phyloP scores from a whole-genome alignment of 2,113 vertebrate species.

The Bostrychus sinensis region DNA sequence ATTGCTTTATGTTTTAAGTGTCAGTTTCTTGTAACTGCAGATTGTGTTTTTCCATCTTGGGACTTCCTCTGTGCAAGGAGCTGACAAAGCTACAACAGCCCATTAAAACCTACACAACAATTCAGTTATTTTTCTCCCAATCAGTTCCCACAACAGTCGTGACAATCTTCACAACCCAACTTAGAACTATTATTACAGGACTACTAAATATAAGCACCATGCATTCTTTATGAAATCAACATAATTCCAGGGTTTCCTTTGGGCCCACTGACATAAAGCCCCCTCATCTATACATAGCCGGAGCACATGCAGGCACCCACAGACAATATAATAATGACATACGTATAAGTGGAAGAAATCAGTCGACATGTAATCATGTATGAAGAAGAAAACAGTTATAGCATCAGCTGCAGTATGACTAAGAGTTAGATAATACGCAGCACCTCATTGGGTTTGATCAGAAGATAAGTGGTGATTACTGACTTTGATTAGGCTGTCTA shows the following conservation, averaged over 20 bases:
- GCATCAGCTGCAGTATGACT: conserved; percentile 3
- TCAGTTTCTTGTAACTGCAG: conserved; percentile 6
- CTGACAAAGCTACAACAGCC: background rate
- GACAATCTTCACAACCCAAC: background rate
- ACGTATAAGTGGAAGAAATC: conserved; percentile 14
- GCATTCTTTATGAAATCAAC: no score
- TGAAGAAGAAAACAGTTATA: conserved; percentile 1
- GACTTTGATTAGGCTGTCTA: conserved; percentile 7
- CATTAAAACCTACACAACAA: background rate
- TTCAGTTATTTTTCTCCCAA: background rate
- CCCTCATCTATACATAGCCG: background rate
- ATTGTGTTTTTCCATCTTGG: background rate
- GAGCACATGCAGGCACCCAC: background rate
- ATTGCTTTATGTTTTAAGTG: background rate
- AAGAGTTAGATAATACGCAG: conserved; percentile 5
- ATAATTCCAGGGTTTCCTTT: background rate
- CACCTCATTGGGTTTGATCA: conserved; percentile 5
- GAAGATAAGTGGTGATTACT: conserved; percentile 24
- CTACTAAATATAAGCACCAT: background rate
- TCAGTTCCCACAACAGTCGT: background rate
- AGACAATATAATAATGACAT: conserved; percentile 1
- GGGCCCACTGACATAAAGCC: background rate
- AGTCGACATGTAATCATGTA: conserved; percentile 1
- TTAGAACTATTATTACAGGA: background rate
- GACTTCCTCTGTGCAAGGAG: background rate